These are phyloP conservation scores for Willowsia nigromaculata DNA, from an alignment of 2,888 invertebrate species.

Conservation along the genomic window DNA sequence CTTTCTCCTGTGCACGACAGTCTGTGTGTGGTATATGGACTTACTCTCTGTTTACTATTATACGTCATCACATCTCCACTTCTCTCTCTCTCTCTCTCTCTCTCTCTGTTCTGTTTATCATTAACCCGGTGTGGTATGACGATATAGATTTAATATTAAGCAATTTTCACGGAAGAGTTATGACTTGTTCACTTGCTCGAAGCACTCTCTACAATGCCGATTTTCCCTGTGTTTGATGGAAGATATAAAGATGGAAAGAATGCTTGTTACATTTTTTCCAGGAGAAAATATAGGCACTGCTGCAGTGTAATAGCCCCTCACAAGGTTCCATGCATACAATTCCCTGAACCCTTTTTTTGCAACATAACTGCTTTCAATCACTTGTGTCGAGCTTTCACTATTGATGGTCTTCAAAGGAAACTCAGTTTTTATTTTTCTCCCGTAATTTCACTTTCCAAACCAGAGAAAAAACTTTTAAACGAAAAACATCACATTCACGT, in stretches of 20 bases:
- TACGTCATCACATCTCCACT: conserved; percentile 19
- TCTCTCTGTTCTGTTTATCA: background rate
- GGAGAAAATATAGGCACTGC: background rate
- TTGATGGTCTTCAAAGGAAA: background rate
- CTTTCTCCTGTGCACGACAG: conserved; percentile 1
- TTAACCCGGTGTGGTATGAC: conserved; percentile 1
- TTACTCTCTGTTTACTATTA: conserved; percentile 17
- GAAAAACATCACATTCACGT: background rate
- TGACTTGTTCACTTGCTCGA: conserved; percentile 12
- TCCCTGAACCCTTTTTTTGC: no score
- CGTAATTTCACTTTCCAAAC: background rate
- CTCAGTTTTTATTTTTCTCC: background rate
- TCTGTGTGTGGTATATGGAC: conserved; percentile 17
- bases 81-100: background rate
- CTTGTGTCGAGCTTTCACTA: background rate
- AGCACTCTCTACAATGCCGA: background rate
- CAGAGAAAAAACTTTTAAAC: background rate
- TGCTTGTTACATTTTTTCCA: background rate
- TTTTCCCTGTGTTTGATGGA: background rate
- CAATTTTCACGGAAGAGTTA: conserved; percentile 31
- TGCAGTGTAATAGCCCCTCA: background rate
- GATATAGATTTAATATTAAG: conserved; percentile 41
- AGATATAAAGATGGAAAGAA: background rate
- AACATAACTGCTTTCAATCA: background rate
- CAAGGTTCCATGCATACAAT: no score